Evolutionary conservation across 2,888 invertebrate species (phyloP).

Genomic region (Sinohyriopsis cumingii): DNA sequence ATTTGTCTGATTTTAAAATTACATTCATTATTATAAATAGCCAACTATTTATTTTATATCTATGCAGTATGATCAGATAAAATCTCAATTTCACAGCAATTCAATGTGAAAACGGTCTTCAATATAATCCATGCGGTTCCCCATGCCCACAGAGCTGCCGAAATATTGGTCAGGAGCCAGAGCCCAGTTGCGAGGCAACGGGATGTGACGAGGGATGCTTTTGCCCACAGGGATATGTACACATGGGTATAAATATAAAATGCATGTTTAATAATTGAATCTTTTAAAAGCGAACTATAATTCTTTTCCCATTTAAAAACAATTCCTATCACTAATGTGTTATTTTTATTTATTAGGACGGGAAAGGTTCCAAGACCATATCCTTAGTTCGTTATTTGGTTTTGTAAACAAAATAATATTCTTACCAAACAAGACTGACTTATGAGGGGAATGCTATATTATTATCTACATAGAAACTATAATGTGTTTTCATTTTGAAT

Average conservation of each 20-base stretch:
- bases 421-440: no score
- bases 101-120: constrained; percentile 88
- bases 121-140: constrained; percentile 85
- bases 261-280: background rate
- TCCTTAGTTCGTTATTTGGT: no score
- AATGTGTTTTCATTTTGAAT: no score
- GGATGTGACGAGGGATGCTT: constrained; percentile 66
- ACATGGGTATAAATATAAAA: constrained; percentile 29
- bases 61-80: no score
- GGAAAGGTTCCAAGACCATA: no score
- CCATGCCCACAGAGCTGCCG: constrained; percentile 86
- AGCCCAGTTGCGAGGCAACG: constrained; percentile 46
- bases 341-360: background rate
- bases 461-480: no score
- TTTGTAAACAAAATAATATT: no score
- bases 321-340: background rate
- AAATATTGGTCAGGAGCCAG: constrained; percentile 40
- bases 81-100: constrained; percentile 78
- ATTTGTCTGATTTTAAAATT: no score
- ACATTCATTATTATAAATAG: no score
- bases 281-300: background rate
- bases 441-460: no score
- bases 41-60: no score
- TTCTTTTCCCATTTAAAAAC: no score
- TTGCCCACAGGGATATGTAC: constrained; percentile 58